These are phyloP conservation scores for Emydoidea blandingii DNA, from an alignment of 2,797 vertebrate genomes.

Conservation along the genomic window DNA sequence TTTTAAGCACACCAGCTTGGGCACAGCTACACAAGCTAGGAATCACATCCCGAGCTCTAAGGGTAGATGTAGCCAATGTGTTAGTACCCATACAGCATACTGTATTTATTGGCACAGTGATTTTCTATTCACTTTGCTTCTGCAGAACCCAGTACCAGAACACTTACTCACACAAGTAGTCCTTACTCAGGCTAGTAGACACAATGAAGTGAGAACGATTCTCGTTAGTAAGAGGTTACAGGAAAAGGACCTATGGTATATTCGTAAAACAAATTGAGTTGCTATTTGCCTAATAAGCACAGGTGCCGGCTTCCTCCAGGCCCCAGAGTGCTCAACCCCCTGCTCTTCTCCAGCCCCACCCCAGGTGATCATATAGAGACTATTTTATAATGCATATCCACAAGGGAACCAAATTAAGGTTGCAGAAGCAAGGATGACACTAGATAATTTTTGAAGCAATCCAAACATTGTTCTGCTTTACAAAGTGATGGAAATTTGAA, in stretches of 20 bases:
- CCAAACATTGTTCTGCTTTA: background rate
- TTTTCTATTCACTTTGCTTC: background rate
- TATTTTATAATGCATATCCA: background rate
- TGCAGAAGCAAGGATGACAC: background rate
- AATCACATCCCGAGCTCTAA: background rate
- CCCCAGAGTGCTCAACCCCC: too few relatives aligned
- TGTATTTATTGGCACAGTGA: background rate
- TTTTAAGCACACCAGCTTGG: background rate
- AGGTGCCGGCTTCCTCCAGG: too few relatives aligned
- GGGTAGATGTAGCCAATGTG: background rate
- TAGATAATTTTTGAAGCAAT: background rate
- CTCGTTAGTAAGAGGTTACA: background rate
- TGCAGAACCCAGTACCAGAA: background rate
- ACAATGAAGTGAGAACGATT: background rate
- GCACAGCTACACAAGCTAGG: background rate
- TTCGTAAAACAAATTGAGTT: background rate
- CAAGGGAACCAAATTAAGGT: background rate
- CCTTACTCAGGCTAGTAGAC: background rate
- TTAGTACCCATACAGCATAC: background rate
- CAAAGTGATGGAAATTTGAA: background rate
- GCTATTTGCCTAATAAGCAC: background rate
- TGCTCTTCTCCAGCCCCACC: too few relatives aligned
- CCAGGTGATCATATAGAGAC: background rate
- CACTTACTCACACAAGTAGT: background rate
- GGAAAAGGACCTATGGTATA: background rate